Conservation (phyloP, 1,140 invertebrate species). For the Sesamia nonagrioides region DNA sequence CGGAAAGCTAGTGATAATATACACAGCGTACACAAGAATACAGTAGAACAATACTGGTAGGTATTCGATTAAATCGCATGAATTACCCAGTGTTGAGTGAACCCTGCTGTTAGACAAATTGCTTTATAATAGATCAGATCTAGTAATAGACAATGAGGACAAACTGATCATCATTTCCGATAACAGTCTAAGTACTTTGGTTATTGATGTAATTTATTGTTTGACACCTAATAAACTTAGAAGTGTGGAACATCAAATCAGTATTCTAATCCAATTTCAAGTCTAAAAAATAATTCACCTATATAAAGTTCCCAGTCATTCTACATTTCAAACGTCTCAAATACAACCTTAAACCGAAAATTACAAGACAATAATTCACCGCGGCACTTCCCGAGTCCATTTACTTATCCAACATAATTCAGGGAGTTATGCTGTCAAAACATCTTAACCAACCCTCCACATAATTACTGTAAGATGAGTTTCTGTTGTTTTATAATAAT, state of each 20-base stretch:
- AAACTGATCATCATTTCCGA: constrained; percentile 18
- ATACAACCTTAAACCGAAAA: constrained; percentile 31
- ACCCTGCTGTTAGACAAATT: constrained; percentile 44
- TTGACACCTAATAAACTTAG: background rate
- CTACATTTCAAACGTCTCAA: constrained; percentile 7
- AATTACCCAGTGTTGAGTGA: constrained; percentile 30
- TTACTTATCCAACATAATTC: constrained; percentile 46
- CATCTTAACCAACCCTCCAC: constrained; percentile 46
- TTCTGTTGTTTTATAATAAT: constrained; percentile 50
- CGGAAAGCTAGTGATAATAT: too few relatives aligned
- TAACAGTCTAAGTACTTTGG: background rate
- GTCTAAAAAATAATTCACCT: too few relatives aligned
- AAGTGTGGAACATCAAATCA: background rate
- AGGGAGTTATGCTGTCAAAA: constrained; percentile 46
- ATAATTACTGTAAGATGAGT: constrained; percentile 49
- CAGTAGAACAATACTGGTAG: constrained; percentile 6
- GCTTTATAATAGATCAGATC: constrained; percentile 45
- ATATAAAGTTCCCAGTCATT: constrained; percentile 2
- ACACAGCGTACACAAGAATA: background rate
- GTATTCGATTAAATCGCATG: constrained; percentile 29
- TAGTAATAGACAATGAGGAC: constrained; percentile 30
- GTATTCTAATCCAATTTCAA: too few relatives aligned
- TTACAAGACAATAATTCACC: constrained; percentile 29
- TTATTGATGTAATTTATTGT: constrained; percentile 23
- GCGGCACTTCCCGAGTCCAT: constrained; percentile 36